Evolutionary conservation across 2,797 vertebrate genomes (phyloP), one percentile per base, ranked within the genome.

Genomic region (Staurois parvus): DNA sequence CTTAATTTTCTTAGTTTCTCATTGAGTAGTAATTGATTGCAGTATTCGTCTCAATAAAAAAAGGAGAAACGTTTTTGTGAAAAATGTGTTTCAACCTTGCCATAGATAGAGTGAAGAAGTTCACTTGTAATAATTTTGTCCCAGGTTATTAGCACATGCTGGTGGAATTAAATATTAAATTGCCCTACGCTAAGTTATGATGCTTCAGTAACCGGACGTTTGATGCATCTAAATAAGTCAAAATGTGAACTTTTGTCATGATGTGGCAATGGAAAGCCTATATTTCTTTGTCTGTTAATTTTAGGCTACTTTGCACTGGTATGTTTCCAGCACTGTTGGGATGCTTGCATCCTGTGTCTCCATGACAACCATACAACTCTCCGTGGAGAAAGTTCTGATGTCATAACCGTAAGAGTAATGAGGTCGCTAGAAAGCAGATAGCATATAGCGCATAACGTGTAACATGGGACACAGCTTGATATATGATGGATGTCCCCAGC

Each of bases 371-470:
- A 28, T 30, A 67, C 45, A 66, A 24, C 5, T 67, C 70, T 79
- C 76, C 62, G 68, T 52, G 59, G 69, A 74, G 69, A 80, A 72
- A 48, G 69, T 67, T 80, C 69, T 79, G 76, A 79, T 79, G 83
- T 74, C 70, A 66, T 48, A 74, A 75, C 70, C 30, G 28, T 68
- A 75, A 80, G 70, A 79, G 70, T 85, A 85, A 79, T 79, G 70
- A 69, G 59, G 59, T 72, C 48, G 70, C 56, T 29, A 32, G 76
- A 79, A 66, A 21, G 56, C 70, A 80, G 28, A 85, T 56, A 37
- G 28, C 56, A 28, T 62, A 52, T 81, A 81, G 79, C 73, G 69
- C 32, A 42, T 52, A 69, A 59, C 74, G 42, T 17, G 45, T 37
- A 67, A 37, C 70, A 15, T 15, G 62, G 77, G 76, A 48, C 37